Base-by-base conservation (phyloP, 2,888 invertebrate species). In the Polyommatus iphigenia region DNA sequence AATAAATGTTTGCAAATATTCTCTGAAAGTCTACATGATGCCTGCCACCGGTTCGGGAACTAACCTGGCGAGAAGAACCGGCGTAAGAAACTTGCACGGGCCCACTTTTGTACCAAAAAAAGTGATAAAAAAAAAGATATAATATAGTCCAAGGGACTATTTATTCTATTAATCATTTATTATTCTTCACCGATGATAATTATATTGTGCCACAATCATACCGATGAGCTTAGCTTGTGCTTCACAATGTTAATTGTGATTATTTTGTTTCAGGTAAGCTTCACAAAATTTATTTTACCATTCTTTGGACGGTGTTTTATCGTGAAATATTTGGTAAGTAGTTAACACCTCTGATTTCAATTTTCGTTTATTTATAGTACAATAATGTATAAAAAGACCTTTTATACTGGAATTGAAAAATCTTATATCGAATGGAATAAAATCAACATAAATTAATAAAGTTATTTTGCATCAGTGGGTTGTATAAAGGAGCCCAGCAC, bases 261-360 rank as follows among this genome's bases (percentile, higher is more conserved):
- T 13, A 7, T 77, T 79, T 77, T 78, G 75, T 79, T 79, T 75
- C 79, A 79, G 79, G 79, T 79, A 79, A 67, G 24, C 18, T n/a
- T 6, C 1, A 18, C 6, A 41, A 50, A 3, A 50, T 54, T 41
- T 20, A 24, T 24, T 10, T 62, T 62, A 24, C 24, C 62, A 10
- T 20, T 20, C 10, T 20, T 62, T 10, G 3, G 10, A 4, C 24
- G 24, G 24, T 24, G 20, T 24, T 8, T 24, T 3, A 24, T 13
- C 20, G 24, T 18, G 7, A 32, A 46, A 46, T 46, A 46, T 46
- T 46, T 46, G 46, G 46, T 46, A 46, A 13, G 46, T 3, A 13
- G 46, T 13, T 46, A 46, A 46, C 46, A 13, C 13, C 46, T 46
- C 46, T 46, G 46, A 46, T 46, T 10, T 46, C 10, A 46, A 54